These are phyloP conservation scores for Poicephalus meyeri DNA, from an alignment of 2,113 vertebrate species.

Conservation along the genomic window DNA sequence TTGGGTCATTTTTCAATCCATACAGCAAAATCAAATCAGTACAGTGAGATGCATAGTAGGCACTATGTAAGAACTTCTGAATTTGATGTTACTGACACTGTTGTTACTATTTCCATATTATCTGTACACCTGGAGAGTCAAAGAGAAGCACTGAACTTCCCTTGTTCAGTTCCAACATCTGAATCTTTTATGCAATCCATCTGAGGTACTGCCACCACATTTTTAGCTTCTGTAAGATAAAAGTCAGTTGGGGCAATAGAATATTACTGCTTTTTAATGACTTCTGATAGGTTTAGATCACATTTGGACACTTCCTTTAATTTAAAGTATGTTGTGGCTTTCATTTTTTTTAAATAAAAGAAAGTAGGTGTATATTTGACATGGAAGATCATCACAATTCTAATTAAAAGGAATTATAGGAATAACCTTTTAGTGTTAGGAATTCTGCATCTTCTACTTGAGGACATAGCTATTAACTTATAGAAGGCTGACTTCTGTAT, in stretches of 20 bases:
- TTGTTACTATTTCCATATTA: not conserved
- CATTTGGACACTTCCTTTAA: not conserved
- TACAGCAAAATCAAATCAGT: not conserved
- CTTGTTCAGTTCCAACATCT: conserved; percentile 9
- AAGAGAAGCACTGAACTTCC: not conserved
- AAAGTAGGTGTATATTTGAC: not conserved
- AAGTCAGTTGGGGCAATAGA: not conserved
- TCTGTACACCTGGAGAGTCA: not conserved
- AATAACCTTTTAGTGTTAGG: not conserved
- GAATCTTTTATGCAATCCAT: conserved; percentile 8
- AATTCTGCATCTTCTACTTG: not conserved
- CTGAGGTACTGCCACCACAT: not conserved
- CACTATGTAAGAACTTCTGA: not conserved
- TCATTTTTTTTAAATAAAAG: not conserved
- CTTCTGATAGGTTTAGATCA: conserved; percentile 11
- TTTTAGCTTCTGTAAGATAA: conserved; percentile 4
- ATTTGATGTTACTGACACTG: not conserved
- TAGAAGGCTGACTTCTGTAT: not conserved
- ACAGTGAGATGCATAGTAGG: not conserved
- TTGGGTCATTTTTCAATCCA: not conserved
- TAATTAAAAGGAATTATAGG: not conserved
- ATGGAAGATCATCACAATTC: not conserved
- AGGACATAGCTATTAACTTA: not conserved
- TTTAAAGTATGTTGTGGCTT: not conserved
- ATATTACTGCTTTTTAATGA: not conserved